phyloP scores from a whole-genome alignment of 2,113 vertebrate genomes.

The Stegostoma tigrinum region DNA sequence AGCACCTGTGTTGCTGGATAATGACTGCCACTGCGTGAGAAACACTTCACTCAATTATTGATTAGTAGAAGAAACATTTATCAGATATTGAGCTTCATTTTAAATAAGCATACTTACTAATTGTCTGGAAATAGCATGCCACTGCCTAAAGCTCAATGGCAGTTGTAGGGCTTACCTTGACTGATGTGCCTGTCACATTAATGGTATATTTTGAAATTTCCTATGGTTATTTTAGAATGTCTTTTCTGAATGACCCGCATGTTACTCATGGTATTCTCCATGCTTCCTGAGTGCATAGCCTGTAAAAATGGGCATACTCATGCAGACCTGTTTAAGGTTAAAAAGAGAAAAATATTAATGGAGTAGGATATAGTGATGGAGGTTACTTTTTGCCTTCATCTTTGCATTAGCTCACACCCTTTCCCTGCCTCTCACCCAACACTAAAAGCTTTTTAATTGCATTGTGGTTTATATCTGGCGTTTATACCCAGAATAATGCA shows the following conservation, averaged over 20 bases:
- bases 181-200: neutral
- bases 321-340: neutral
- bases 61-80: neutral
- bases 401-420: neutral
- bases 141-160: neutral
- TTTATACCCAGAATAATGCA: neutral
- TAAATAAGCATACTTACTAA: neutral
- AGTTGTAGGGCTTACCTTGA: neutral
- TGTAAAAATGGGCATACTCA: neutral
- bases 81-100: neutral
- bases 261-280: neutral
- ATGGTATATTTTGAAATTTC: neutral
- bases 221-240: neutral
- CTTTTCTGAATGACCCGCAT: neutral
- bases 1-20: neutral
- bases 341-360: neutral
- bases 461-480: neutral
- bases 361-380: neutral
- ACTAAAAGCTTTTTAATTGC: neutral
- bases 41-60: neutral
- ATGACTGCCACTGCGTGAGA: neutral
- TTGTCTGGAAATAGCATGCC: neutral
- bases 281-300: neutral
- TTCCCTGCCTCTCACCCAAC: neutral
- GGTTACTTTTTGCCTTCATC: neutral